Conservation (phyloP, 1,140 invertebrate genomes). For the Galleria mellonella region DNA sequence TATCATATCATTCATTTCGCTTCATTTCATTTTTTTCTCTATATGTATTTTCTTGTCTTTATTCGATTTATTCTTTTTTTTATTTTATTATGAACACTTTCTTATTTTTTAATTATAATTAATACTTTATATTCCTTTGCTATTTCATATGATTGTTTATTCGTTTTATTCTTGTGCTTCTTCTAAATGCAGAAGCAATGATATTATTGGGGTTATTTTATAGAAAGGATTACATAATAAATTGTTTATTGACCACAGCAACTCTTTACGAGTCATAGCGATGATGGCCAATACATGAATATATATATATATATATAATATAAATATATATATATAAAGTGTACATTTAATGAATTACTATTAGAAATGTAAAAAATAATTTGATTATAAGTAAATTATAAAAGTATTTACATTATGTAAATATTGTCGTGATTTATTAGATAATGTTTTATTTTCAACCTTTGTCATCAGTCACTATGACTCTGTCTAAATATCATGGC, state of each 20-base stretch:
- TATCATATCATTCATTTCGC: constrained; percentile 9
- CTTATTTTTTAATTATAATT: constrained; percentile 4
- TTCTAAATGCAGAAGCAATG: constrained; percentile 69
- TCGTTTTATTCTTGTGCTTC: constrained; percentile 34
- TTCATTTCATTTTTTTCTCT: constrained; percentile 13
- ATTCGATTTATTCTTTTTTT: constrained; percentile 14
- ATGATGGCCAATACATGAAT: constrained; percentile 8
- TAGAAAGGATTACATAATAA: constrained; percentile 11
- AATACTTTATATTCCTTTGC: too few relatives aligned
- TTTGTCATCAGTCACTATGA: constrained; percentile 9
- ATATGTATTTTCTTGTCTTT: constrained; percentile 15
- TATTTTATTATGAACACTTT: constrained; percentile 4
- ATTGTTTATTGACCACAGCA: constrained; percentile 50
- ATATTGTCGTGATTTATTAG: constrained; percentile 17
- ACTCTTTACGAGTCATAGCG: constrained; percentile 42
- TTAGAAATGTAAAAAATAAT: background rate
- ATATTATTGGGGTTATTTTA: constrained; percentile 16
- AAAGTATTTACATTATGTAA: background rate
- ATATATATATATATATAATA: too few relatives aligned
- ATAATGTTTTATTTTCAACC: constrained; percentile 29
- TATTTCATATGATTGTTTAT: too few relatives aligned
- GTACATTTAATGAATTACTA: too few relatives aligned
- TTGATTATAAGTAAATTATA: background rate
- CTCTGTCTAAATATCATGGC: constrained; percentile 40
- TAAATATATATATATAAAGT: too few relatives aligned